Percentiles rank a stretch among this genome's conserved stretches.
Evolutionary conservation across 2,797 vertebrate genomes (phyloP).

Genomic region (Chrosomus eos): DNA sequence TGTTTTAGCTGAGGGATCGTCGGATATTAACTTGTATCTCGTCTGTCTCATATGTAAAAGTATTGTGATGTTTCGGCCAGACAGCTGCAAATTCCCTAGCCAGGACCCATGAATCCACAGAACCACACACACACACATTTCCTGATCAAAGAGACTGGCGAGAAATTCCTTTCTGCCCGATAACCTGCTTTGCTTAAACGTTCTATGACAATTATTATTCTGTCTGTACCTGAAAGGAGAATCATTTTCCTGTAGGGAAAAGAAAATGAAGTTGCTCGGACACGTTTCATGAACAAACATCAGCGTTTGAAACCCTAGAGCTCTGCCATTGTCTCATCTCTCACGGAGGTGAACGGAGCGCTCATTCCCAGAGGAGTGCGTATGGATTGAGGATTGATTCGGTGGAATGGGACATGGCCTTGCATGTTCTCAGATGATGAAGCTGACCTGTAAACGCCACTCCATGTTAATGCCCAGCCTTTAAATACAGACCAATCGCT

Average conservation of each 20-base stretch:
- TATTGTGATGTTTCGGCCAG: slow-evolving; percentile 32
- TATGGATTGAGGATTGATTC: slow-evolving; percentile 88
- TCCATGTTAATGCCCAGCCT: slow-evolving; percentile 74
- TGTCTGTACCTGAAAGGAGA: slow-evolving; percentile 4
- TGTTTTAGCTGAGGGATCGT: slow-evolving; percentile 1
- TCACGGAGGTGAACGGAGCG: slow-evolving; percentile 40
- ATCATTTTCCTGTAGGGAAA: slow-evolving; percentile 34
- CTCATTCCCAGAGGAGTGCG: slow-evolving; percentile 60
- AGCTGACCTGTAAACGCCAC: slow-evolving; percentile 76
- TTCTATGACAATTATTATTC: slow-evolving; percentile 35
- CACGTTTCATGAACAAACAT: slow-evolving; percentile 51
- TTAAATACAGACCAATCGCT: slow-evolving; percentile 39
- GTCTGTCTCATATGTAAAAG: slow-evolving; percentile 22
- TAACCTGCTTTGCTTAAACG: slow-evolving; percentile 29
- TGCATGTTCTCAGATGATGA: slow-evolving; percentile 87
- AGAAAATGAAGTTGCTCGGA: slow-evolving; percentile 47
- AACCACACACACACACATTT: slow-evolving; percentile 5
- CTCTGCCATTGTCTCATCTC: slow-evolving; percentile 42
- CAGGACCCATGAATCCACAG: background rate
- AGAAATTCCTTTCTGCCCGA: slow-evolving; percentile 2
- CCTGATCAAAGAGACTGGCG: slow-evolving; percentile 40
- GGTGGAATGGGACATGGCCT: slow-evolving; percentile 83
- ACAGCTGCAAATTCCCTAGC: slow-evolving; percentile 18
- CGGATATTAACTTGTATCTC: background rate
- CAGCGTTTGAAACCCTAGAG: slow-evolving; percentile 39